These are phyloP conservation scores for Papilio elwesi DNA, from an alignment of 2,888 invertebrate genomes.

Conservation along the genomic window DNA sequence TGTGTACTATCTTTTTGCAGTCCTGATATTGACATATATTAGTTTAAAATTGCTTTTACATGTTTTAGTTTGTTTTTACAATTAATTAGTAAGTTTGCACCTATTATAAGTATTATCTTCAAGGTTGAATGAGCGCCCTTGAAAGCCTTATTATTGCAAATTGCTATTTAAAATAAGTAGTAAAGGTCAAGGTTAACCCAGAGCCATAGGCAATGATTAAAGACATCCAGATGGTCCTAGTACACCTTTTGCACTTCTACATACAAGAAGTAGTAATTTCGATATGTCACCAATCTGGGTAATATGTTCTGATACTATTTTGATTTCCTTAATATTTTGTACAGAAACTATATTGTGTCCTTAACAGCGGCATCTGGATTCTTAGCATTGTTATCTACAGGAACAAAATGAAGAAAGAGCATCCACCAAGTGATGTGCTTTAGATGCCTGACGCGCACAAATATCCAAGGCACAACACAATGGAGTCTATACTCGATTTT, in stretches of 20 bases:
- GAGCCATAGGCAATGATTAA: too few species aligned
- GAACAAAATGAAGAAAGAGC: slow-evolving; percentile 86
- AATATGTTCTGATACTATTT: too few species aligned
- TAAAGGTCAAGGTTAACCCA: too few species aligned
- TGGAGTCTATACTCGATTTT: slow-evolving; percentile 44
- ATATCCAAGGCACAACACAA: slow-evolving; percentile 41
- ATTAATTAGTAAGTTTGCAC: too few species aligned
- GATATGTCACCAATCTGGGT: too few species aligned
- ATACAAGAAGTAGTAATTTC: too few species aligned
- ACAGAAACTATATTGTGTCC: slow-evolving; percentile 95
- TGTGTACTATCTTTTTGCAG: too few species aligned
- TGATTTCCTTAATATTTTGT: slow-evolving; percentile 50
- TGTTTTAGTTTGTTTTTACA: too few species aligned
- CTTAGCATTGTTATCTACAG: slow-evolving; percentile 97
- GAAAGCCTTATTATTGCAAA: neutral
- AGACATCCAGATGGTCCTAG: neutral
- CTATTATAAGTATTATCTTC: slow-evolving; percentile 14
- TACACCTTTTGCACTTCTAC: too few species aligned
- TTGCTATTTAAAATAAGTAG: neutral
- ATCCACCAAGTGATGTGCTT: slow-evolving; percentile 50
- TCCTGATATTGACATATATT: too few species aligned
- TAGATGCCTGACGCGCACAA: slow-evolving; percentile 41
- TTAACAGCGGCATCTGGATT: slow-evolving; percentile 95
- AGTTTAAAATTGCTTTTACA: too few species aligned
- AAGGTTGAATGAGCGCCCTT: slow-evolving; percentile 41